Evolutionary conservation across 1,140 invertebrate genomes (phyloP).

Genomic region (Sycophila sp.): DNA sequence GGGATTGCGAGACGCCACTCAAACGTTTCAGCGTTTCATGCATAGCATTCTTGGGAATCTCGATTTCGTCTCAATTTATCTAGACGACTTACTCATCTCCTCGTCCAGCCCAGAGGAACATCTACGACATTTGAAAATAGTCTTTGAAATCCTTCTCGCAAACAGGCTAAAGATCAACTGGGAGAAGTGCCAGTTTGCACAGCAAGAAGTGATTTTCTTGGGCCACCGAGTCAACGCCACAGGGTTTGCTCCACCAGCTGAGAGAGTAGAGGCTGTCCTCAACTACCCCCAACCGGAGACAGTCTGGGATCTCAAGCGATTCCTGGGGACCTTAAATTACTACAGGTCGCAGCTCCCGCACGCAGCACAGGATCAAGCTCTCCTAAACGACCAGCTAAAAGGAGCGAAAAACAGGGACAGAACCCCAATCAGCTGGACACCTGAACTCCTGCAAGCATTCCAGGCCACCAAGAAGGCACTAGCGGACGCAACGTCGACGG

Average conservation of each 20-base stretch:
- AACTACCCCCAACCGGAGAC: background rate
- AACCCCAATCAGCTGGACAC: background rate
- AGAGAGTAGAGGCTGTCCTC: no score
- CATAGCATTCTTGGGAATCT: conserved; percentile 36
- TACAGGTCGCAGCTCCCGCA: conserved; percentile 37
- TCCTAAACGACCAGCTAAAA: background rate
- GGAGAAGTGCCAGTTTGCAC: no score
- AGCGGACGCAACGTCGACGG: background rate
- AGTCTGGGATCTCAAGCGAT: background rate
- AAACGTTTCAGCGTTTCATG: no score
- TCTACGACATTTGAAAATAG: no score
- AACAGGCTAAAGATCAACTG: no score
- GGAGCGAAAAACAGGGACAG: conserved; percentile 6
- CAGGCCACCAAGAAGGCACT: background rate
- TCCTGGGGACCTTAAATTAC: conserved; percentile 47
- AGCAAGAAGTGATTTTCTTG: no score
- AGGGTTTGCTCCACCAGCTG: no score
- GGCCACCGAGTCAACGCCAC: no score
- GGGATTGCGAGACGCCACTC: no score
- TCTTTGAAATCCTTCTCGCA: no score
- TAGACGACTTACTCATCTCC: no score
- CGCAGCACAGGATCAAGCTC: conserved; percentile 45
- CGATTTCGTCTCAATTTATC: conserved; percentile 42
- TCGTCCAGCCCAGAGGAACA: no score
- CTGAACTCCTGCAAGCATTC: conserved; percentile 15